Conservation (phyloP, 2,113 vertebrate genomes). For the Melanerpes aurifrons region DNA sequence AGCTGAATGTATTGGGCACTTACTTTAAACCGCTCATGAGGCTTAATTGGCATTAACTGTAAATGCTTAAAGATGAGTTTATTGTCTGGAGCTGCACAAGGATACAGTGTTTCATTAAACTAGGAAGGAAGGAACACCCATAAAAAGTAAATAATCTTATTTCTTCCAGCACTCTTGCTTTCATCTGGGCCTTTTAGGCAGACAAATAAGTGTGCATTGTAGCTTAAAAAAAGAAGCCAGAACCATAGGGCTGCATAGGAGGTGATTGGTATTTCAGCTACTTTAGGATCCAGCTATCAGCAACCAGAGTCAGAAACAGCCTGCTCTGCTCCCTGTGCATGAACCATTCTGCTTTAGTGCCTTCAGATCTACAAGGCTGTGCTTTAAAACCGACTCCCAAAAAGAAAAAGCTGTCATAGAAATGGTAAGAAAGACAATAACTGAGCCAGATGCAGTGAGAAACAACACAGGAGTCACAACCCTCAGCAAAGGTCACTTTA, state of each 20-base stretch:
- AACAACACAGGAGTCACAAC: neutral
- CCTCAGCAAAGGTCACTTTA: neutral
- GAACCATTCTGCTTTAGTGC: neutral
- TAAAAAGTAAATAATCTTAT: neutral
- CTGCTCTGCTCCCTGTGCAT: neutral
- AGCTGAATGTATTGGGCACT: neutral
- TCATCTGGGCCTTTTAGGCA: neutral
- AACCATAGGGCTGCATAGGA: neutral
- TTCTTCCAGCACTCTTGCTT: neutral
- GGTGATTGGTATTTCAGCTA: neutral
- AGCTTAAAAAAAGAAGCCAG: constrained; percentile 20
- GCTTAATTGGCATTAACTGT: neutral
- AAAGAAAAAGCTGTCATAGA: neutral
- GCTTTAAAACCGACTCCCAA: neutral
- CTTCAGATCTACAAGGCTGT: neutral
- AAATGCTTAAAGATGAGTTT: neutral
- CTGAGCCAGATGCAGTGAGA: neutral
- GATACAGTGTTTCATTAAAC: neutral
- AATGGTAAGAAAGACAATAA: neutral
- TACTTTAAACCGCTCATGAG: neutral
- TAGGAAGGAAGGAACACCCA: neutral
- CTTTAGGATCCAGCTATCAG: neutral
- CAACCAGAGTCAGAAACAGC: neutral
- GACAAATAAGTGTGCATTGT: neutral
- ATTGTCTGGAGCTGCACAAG: neutral